These are phyloP conservation scores for Blera fallax DNA, from an alignment of 2,888 invertebrate genomes.

Conservation along the genomic window DNA sequence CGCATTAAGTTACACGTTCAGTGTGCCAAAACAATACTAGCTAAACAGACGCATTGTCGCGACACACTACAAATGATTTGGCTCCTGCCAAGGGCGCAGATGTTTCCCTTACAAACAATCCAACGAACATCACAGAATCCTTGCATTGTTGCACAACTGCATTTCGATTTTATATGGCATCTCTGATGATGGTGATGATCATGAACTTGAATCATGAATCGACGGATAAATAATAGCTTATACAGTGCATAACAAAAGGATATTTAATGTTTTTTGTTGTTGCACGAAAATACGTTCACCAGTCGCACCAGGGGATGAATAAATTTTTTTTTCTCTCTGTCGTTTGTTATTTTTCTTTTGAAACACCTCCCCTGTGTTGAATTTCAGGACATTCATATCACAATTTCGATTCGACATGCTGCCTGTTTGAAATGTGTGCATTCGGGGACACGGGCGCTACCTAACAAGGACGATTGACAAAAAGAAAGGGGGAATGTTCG, in stretches of 20 bases:
- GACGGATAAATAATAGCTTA: constrained; percentile 53
- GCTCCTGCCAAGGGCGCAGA: constrained; percentile 51
- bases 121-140: constrained; percentile 5
- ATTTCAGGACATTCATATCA: constrained; percentile 32
- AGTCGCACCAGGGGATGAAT: constrained; percentile 28
- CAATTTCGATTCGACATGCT: constrained; percentile 54
- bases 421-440: constrained; percentile 41
- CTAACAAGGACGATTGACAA: constrained; percentile 35
- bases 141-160: constrained; percentile 66
- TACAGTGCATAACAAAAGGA: constrained; percentile 33
- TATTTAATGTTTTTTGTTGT: constrained; percentile 22
- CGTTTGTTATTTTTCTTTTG: constrained; percentile 7
- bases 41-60: background rate
- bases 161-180: constrained; percentile 38
- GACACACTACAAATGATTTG: constrained; percentile 27
- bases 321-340: constrained; percentile 7
- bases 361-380: constrained; percentile 43
- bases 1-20: constrained; percentile 18
- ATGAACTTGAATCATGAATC: constrained; percentile 68
- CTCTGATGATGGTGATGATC: constrained; percentile 57
- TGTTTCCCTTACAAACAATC: constrained; percentile 33
- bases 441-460: constrained; percentile 22
- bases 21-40: constrained; percentile 26
- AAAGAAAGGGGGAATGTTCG: constrained; percentile 2
- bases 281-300: background rate